A percentile compares a stretch with the other conserved stretches of the same genome.
phyloP scores from a whole-genome alignment of 2,888 invertebrate genomes.

The Malachius bipustulatus region DNA sequence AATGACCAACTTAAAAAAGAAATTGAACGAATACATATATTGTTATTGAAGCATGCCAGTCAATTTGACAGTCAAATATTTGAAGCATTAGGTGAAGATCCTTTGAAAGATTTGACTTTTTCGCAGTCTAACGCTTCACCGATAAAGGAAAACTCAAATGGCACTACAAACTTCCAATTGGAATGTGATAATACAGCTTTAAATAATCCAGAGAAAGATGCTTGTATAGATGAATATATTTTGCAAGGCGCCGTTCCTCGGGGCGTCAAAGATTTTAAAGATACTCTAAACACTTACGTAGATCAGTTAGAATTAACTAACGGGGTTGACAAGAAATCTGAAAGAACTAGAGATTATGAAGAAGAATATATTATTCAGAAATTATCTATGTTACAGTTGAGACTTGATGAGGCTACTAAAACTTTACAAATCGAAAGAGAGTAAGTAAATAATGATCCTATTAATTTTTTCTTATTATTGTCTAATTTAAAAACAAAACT shows the following conservation, averaged over 20 bases:
- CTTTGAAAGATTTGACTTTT: slow-evolving; percentile 35
- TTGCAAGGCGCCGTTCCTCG: slow-evolving; percentile 50
- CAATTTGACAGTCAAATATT: slow-evolving; percentile 49
- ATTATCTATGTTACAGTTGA: slow-evolving; percentile 52
- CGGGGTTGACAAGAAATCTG: slow-evolving; percentile 32
- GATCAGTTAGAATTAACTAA: slow-evolving; percentile 24
- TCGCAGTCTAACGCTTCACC: slow-evolving; percentile 28
- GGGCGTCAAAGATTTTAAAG: slow-evolving; percentile 31
- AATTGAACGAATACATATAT: slow-evolving; percentile 63
- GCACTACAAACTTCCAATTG: slow-evolving; percentile 26
- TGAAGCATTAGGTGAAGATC: slow-evolving; percentile 40
- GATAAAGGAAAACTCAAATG: slow-evolving; percentile 29
- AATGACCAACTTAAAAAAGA: slow-evolving; percentile 66
- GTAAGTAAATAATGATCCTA: slow-evolving; percentile 46
- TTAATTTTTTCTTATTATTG: slow-evolving; percentile 20
- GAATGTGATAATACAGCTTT: slow-evolving; percentile 34
- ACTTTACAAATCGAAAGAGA: slow-evolving; percentile 60
- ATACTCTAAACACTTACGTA: slow-evolving; percentile 14
- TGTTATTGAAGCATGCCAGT: slow-evolving; percentile 56
- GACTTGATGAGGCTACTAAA: slow-evolving; percentile 63
- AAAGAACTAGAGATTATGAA: slow-evolving; percentile 38
- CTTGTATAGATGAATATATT: slow-evolving; percentile 46
- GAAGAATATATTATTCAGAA: slow-evolving; percentile 51
- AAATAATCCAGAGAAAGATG: slow-evolving; percentile 26
- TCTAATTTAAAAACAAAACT: no score